Percentiles rank a stretch among this genome's conserved stretches.
phyloP scores from a whole-genome alignment of 2,113 vertebrate species.

The Brienomyrus longianalis region DNA sequence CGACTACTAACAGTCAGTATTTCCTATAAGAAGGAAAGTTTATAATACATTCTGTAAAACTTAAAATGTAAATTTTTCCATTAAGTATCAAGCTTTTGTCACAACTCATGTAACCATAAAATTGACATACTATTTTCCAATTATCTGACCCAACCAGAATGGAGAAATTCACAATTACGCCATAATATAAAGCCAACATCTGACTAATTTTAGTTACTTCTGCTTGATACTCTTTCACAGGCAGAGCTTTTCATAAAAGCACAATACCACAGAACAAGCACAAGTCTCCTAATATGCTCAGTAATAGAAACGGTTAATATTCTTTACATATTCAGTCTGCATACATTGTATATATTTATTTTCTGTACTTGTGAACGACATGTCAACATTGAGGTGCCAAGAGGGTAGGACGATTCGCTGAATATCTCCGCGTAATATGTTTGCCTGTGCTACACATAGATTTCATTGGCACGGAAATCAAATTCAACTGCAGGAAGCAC shows the following conservation, averaged over 20 bases:
- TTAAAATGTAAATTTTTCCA: neutral
- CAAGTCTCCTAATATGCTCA: neutral
- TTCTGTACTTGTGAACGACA: neutral
- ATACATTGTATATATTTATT: neutral
- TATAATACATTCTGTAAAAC: neutral
- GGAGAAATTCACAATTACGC: neutral
- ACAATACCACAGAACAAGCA: neutral
- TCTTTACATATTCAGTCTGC: neutral
- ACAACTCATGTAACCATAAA: neutral
- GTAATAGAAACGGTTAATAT: neutral
- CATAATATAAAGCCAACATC: neutral
- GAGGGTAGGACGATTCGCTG: too few species aligned
- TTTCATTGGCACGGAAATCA: conserved; percentile 6
- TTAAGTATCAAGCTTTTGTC: neutral
- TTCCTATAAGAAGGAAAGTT: neutral
- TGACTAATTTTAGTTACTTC: neutral
- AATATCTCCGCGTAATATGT: neutral
- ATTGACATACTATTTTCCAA: neutral
- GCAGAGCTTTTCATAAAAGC: neutral
- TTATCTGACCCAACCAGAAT: neutral
- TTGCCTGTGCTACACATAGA: neutral
- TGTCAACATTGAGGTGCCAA: neutral
- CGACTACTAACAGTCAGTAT: neutral
- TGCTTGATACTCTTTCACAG: neutral
- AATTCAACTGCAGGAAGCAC: neutral